Percentiles rank a stretch among this genome's conserved stretches.
Evolutionary conservation across 2,888 invertebrate genomes (phyloP).

Genomic region (Synergus japonicus): DNA sequence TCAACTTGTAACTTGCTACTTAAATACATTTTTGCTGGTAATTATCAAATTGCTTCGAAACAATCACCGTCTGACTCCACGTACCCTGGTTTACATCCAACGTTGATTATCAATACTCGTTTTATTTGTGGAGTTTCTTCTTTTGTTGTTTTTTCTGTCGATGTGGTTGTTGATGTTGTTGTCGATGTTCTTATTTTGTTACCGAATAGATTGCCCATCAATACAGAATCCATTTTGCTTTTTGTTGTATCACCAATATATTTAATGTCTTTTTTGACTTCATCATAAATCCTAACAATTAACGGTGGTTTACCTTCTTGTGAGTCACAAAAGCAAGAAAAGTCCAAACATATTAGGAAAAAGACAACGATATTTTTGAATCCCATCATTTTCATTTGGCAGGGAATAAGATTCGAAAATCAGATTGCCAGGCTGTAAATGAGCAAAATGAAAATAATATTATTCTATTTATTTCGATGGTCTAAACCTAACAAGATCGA

Average conservation of each 20-base stretch:
- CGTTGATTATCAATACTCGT: not conserved
- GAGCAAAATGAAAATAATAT: not conserved
- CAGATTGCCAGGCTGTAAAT: not conserved
- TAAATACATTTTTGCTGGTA: not conserved
- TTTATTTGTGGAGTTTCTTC: too few relatives aligned
- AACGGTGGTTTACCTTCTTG: not conserved
- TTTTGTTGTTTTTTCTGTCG: not conserved
- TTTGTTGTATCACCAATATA: not conserved
- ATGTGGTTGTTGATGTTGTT: not conserved
- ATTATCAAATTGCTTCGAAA: fast-evolving
- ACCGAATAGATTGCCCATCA: not conserved
- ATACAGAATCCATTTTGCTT: not conserved
- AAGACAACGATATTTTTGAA: not conserved
- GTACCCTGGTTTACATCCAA: not conserved
- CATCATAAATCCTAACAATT: not conserved
- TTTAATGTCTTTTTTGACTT: not conserved
- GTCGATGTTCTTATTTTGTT: not conserved
- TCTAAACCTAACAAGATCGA: too few relatives aligned
- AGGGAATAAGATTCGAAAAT: not conserved
- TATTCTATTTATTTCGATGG: too few relatives aligned
- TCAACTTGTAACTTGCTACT: too few relatives aligned
- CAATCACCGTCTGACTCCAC: not conserved
- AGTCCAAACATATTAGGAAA: not conserved
- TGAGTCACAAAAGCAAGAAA: not conserved
- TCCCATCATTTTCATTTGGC: not conserved